Evolutionary conservation across 2,888 invertebrate species (phyloP).

Genomic region (Microctonus brassicae): DNA sequence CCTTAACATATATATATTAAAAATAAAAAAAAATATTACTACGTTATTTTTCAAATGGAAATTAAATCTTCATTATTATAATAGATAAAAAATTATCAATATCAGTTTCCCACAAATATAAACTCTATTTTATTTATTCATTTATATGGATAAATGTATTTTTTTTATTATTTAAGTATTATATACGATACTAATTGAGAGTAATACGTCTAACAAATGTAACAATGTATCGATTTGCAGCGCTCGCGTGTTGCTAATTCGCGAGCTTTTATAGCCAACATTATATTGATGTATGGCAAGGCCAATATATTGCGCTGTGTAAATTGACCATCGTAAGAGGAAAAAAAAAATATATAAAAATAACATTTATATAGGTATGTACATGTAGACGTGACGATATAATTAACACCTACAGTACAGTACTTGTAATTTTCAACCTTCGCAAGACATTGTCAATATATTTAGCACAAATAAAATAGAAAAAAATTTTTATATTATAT

Average conservation of each 20-base stretch:
- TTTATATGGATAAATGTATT: neutral
- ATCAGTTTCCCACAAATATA: neutral
- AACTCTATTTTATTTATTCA: neutral
- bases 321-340: conserved; percentile 22
- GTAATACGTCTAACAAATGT: neutral
- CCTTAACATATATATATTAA: neutral
- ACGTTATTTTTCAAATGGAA: too few relatives aligned
- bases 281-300: conserved; percentile 31
- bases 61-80: too few relatives aligned
- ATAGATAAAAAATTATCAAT: too few relatives aligned
- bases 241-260: conserved; percentile 9
- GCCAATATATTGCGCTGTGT: conserved; percentile 26
- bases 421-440: conserved; percentile 2
- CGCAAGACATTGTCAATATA: neutral
- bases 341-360: neutral
- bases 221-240: conserved; percentile 13
- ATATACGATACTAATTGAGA: conserved; percentile 1
- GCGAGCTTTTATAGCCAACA: neutral
- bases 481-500: too few relatives aligned
- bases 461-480: neutral
- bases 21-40: too few relatives aligned
- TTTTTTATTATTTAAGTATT: too few relatives aligned
- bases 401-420: conserved; percentile 39
- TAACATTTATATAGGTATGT: neutral
- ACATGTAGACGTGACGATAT: conserved; percentile 34